Evolutionary conservation across 64 coral and sea anemone genomes (phyloP), one percentile per base, ranked within the genome.

Genomic region (Catalaphyllia jardinei): DNA sequence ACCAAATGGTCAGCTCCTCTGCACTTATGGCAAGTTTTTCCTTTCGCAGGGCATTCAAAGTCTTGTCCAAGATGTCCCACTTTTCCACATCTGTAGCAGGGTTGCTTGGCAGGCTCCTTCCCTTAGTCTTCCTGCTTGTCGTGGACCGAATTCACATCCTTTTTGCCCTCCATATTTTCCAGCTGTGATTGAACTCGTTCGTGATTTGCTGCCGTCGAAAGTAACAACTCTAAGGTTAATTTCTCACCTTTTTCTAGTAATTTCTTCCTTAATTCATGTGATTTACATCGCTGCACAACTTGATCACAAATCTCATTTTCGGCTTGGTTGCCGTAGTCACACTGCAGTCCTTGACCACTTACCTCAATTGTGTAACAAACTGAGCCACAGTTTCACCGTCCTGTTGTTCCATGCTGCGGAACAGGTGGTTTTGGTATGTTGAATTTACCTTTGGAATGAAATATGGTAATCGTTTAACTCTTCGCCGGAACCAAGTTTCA

Each of bases 381-480:
- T 54, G 52, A 54, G 52, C 52, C 29, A 46, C 16, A 76, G 35
- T 46, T 46, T 76, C 35, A 3, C 35, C 73, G 8, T 46, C 30
- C 0, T 31, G 35, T 20, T 46, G 31, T 16, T 35, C 73, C 73
- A 76, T 46, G 14, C 73, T 42, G 2, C 73, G 73, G 31, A 46
- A 76, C 2, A 76, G 9, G 38, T 39, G 31, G 6, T 76, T 49
- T 16, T 76, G 73, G 8, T 76, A 20, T 42, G 73, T 76, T 6
- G 73, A 76, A 76, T 76, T 76, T 76, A 76, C 11, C 31, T 76
- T 76, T 10, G 73, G 73, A 16, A 76, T 76, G 73, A 42, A 76
- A 42, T n/a, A n/a, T n/a, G n/a, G n/a, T 49, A 76, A 12, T 2
- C 73, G 5, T 76, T 38, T 2, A 76, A 76, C 8, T 0, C 13